Evolutionary conservation across 2,797 vertebrate genomes (phyloP), one percentile per base, ranked within the genome.

Genomic region (Loriculus beryllinus): DNA sequence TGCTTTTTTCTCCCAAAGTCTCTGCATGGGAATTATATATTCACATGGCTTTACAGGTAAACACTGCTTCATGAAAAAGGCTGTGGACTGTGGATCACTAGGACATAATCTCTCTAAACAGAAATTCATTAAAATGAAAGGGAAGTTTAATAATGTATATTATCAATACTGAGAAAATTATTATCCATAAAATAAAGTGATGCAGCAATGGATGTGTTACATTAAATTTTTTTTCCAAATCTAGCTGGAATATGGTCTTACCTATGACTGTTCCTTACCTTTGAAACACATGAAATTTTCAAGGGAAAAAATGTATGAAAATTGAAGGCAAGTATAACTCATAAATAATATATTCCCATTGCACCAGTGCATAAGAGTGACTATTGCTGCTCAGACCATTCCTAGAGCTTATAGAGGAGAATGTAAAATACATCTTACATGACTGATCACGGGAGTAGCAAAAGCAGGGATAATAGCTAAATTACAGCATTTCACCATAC

Each of bases 301-400:
- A 92, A 39, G 49, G 21, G 23, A 52, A 42, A 59, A 82, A 86
- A 79, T 16, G 33, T 37, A n/a, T 37, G 60, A 70, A 65, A 72
- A 92, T 48, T 45, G 60, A 76, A 62, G 19, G 74, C 23, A 90
- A 92, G 56, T 57, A 52, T 35, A 91, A 67, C n/a, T 45, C 45
- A 20, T 54, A 71, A 95, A 91, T 91, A 92, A 82, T 75, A 88
- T 54, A 92, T 68, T 70, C 67, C 51, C 70, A 35, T 42, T 81
- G 80, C 12, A 4, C 23, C 69, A 56, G 83, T 52, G 80, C 26
- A 1, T 74, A 43, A 33, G 29, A 86, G 43, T 6, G 17, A 67
- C 63, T 45, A 28, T 7, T 1, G 0, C 67, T 74, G 59, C 67
- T 86, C 54, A 0, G 40, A 43, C 33, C 47, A 14, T 60, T 87